Base-by-base conservation (phyloP, 1,140 invertebrate species). In the Chironomus striatipennis region DNA sequence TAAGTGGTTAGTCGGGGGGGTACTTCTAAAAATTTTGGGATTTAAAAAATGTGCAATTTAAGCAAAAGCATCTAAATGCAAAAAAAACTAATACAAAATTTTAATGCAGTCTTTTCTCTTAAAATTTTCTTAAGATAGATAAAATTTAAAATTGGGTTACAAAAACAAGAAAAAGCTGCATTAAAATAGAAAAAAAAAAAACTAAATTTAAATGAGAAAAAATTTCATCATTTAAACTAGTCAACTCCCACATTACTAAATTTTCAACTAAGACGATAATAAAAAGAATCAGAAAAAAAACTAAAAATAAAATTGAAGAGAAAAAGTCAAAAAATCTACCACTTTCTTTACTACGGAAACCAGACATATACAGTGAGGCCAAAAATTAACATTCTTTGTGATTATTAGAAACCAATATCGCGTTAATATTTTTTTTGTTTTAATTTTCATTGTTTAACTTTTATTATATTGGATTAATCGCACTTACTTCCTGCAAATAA, bases 401-500 rank as follows among this genome's bases (percentile, higher is more conserved):
- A n/a, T 65, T 42, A 77, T 74, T 73, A 76, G 64, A 75, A 74
- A 74, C 75, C 65, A 70, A 8, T 76, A 74, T 65, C 12, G 43
- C 74, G 18, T 75, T 73, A 74, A 34, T 34, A 34, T 34, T 34
- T 34, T 34, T 2, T 2, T 34, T 34, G 1, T 34, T 34, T 34
- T 34, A 5, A 67, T 43, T 64, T 7, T 75, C 9, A 64, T 64
- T 65, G 24, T 65, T 65, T 75, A n/a, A 43, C 21, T 6, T 47
- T 73, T 74, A 43, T 72, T 73, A 77, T 74, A 75, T 77, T 76
- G 75, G 43, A 75, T 3, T 43, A 74, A 43, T 80, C 79, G 79
- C 83, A 85, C 85, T 86, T 86, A 87, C 85, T 87, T 86, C 83
- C 83, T 87, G 85, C 78, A 86, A 87, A 84, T 85, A 84, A 85